Conservation (phyloP, 2,113 vertebrate species). For the Neomonachus schauinslandi region DNA sequence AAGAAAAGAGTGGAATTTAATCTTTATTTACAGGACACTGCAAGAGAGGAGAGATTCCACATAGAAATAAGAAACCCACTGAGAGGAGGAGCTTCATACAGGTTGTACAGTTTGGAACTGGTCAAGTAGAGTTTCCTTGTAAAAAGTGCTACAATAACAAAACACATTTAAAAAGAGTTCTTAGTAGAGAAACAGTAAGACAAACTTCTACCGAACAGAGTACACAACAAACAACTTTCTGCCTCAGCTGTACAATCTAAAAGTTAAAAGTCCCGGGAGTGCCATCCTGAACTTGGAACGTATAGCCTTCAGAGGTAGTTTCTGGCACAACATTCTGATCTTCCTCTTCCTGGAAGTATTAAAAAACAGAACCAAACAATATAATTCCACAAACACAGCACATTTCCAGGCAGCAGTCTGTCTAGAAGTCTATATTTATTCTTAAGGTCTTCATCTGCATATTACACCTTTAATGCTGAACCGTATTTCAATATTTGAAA, state of each 20-base stretch:
- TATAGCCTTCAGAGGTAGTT: conserved; percentile 85
- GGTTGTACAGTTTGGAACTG: conserved; percentile 82
- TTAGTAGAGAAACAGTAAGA: conserved; percentile 76
- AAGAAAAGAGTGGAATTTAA: conserved; percentile 65
- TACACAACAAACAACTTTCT: conserved; percentile 44
- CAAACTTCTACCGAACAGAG: conserved; percentile 66
- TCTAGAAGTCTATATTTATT: background rate
- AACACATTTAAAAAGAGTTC: conserved; percentile 84
- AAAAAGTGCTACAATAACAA: conserved; percentile 87
- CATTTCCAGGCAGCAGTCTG: background rate
- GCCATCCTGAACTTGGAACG: conserved; percentile 88
- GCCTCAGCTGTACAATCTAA: conserved; percentile 77
- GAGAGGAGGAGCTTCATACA: conserved; percentile 79
- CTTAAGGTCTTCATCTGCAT: background rate
- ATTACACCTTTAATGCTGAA: background rate
- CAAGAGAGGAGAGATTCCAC: no score
- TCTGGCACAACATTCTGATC: conserved; percentile 90
- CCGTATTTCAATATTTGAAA: background rate
- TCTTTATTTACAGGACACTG: conserved; percentile 85
- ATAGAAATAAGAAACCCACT: conserved; percentile 59
- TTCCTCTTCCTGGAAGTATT: conserved; percentile 88
- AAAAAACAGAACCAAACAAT: background rate
- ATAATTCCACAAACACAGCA: background rate
- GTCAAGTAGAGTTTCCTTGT: conserved; percentile 87
- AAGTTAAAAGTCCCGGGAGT: conserved; percentile 91